A percentile compares a stretch with the other conserved stretches of the same genome.
Evolutionary conservation across 2,797 vertebrate genomes (phyloP).

Genomic region (Falco novaeseelandiae): DNA sequence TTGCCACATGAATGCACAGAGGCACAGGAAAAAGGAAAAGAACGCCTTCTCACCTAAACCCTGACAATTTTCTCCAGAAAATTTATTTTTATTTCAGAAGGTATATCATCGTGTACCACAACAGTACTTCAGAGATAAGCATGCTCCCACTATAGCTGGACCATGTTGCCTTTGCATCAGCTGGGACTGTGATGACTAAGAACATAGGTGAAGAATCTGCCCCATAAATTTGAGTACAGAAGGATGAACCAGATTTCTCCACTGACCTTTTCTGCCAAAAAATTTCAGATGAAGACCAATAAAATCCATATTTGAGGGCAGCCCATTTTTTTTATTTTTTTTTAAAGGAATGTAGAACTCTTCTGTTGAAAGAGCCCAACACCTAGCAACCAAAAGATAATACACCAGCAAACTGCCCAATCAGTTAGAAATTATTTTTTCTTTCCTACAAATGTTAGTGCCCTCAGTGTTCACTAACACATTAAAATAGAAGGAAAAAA

Average conservation of each 20-base stretch:
- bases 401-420: background rate
- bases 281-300: background rate
- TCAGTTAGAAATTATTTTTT: background rate
- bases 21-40: background rate
- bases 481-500: background rate
- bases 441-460: background rate
- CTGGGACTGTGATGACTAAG: background rate
- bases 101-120: fast-evolving
- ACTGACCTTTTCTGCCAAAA: background rate
- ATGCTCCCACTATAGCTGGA: background rate
- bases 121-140: background rate
- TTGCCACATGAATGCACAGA: background rate
- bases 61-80: background rate
- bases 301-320: background rate
- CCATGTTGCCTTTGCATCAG: fast-evolving
- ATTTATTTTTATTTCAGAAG: background rate
- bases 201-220: background rate
- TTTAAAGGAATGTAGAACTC: background rate
- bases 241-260: background rate
- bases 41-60: background rate
- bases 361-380: background rate
- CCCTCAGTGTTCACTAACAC: background rate
- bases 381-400: background rate
- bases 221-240: background rate
- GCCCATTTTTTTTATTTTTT: background rate